A percentile compares a stretch with the other conserved stretches of the same genome.
Conservation (phyloP, 2,888 invertebrate genomes). For the Conomelus anceps region DNA sequence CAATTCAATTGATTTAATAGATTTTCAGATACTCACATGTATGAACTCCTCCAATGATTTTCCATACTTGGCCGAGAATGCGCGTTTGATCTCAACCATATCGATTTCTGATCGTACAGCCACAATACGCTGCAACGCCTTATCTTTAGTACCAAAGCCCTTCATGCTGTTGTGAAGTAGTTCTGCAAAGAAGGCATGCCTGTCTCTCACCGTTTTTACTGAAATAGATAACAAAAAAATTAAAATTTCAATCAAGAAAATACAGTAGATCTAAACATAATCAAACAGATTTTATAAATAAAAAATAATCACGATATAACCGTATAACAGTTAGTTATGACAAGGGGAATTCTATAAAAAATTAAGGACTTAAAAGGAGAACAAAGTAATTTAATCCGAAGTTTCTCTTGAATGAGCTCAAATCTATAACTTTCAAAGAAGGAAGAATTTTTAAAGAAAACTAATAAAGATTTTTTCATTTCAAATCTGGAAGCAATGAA, state of each 20-base stretch:
- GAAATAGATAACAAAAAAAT: constrained; percentile 34
- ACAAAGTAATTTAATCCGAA: no score
- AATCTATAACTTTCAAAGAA: no score
- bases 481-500: no score
- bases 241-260: not conserved
- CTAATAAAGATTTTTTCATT: no score
- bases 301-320: no score
- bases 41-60: constrained; percentile 73
- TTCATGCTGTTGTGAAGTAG: constrained; percentile 81
- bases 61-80: constrained; percentile 66
- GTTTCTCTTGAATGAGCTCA: no score
- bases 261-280: not conserved
- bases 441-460: no score
- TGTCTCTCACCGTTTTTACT: constrained; percentile 73
- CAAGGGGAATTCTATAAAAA: no score
- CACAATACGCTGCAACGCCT: constrained; percentile 74
- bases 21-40: constrained; percentile 50
- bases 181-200: constrained; percentile 78
- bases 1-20: not conserved
- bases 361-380: no score
- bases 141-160: constrained; percentile 83
- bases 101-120: constrained; percentile 80
- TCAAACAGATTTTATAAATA: not conserved
- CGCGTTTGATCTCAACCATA: constrained; percentile 74
- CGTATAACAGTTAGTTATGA: no score